Conservation (phyloP, 2,113 vertebrate genomes). For the Strix uralensis region DNA sequence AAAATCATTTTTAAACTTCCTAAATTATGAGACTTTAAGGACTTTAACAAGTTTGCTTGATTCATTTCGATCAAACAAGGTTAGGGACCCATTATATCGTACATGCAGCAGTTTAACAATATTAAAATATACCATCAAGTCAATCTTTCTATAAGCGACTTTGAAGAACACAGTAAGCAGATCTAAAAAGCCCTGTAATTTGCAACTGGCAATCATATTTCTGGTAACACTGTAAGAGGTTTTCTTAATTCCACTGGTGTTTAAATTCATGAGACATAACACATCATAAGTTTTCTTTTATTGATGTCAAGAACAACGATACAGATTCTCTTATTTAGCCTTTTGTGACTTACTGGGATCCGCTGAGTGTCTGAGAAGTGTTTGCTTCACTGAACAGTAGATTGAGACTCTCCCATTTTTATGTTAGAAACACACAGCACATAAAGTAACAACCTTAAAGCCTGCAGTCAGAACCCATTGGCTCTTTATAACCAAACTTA, state of each 20-base stretch:
- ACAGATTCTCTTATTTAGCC: background rate
- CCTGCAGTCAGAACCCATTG: background rate
- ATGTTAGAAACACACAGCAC: background rate
- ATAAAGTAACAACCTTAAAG: background rate
- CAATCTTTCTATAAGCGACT: constrained; percentile 11
- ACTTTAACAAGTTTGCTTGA: constrained; percentile 31
- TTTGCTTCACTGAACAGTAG: background rate
- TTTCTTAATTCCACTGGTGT: constrained; percentile 36
- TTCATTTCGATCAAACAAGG: constrained; percentile 33
- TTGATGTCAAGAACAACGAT: background rate
- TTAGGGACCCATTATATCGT: background rate
- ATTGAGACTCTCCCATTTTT: background rate
- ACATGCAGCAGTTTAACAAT: constrained; percentile 19
- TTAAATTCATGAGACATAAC: constrained; percentile 50
- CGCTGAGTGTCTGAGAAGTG: background rate
- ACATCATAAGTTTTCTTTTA: constrained; percentile 8
- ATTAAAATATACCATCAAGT: constrained; percentile 34
- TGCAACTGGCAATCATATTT: constrained; percentile 25
- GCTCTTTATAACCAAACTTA: background rate
- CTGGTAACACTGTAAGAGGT: background rate
- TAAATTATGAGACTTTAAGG: constrained; percentile 19
- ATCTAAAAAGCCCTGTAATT: constrained; percentile 30
- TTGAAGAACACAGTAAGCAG: background rate
- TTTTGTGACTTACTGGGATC: background rate
- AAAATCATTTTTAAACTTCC: background rate